Percentiles rank a stretch among this genome's conserved stretches.
phyloP scores from a whole-genome alignment of 2,113 vertebrate species.

The Varanus salvator region DNA sequence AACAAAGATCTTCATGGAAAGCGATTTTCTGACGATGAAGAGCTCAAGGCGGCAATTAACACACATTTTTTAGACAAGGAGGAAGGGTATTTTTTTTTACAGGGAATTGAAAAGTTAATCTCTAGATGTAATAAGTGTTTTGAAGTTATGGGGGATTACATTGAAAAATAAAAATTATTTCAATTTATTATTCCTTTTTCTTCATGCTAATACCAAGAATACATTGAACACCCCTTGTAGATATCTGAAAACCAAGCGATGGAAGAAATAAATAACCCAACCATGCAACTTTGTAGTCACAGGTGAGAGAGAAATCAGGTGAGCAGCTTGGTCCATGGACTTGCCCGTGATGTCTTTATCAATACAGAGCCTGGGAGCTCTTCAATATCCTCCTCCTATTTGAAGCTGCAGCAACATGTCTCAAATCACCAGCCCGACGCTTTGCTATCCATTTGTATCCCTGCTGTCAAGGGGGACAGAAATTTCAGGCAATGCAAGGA shows the following conservation, averaged over 20 bases:
- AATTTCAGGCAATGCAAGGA: accelerated
- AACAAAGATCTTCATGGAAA: too few relatives aligned
- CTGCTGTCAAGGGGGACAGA: not conserved
- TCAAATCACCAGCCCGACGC: not conserved
- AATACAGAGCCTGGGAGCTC: not conserved
- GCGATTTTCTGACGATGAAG: too few relatives aligned
- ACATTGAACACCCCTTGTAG: not conserved
- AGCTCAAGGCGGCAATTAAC: too few relatives aligned
- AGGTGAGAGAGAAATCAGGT: not conserved
- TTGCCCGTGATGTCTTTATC: not conserved
- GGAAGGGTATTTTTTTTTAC: too few relatives aligned
- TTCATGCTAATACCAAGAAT: too few relatives aligned
- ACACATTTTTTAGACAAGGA: too few relatives aligned
- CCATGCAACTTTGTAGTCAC: not conserved
- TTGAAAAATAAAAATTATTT: too few relatives aligned
- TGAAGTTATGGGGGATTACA: too few relatives aligned
- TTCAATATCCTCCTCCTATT: not conserved
- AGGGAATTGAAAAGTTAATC: too few relatives aligned
- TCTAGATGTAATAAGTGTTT: too few relatives aligned
- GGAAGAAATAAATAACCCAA: not conserved
- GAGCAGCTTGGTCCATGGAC: not conserved
- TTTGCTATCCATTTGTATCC: not conserved
- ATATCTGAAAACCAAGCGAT: not conserved
- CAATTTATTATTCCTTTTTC: too few relatives aligned
- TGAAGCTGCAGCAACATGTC: not conserved